Percentiles rank a stretch among this genome's conserved stretches.
phyloP scores from a whole-genome alignment of 2,797 vertebrate species.

The Enteromius argenteus region DNA sequence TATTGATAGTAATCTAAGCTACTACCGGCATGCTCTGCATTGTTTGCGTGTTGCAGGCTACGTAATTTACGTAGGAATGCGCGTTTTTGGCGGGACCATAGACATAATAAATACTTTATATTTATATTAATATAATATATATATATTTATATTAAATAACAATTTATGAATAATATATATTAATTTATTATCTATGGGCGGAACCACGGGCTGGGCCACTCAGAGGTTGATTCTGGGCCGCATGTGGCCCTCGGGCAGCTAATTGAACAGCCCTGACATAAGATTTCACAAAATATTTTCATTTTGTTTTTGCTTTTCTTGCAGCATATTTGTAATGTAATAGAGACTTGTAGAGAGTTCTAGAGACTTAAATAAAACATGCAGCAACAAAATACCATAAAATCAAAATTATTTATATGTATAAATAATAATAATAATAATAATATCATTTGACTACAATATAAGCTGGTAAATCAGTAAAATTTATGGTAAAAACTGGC shows the following conservation, averaged over 20 bases:
- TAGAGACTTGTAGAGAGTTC: not conserved
- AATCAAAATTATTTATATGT: not conserved
- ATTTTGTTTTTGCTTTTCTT: not conserved
- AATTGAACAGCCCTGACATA: too few relatives aligned
- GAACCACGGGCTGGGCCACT: slow-evolving; percentile 5
- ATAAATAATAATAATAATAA: not conserved
- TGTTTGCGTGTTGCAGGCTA: slow-evolving; percentile 7
- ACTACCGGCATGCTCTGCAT: not conserved
- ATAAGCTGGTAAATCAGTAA: too few relatives aligned
- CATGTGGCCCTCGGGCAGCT: not conserved
- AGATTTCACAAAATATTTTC: not conserved
- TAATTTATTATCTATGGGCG: slow-evolving; percentile 4
- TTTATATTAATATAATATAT: not conserved
- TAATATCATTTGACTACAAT: not conserved
- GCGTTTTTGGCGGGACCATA: not conserved
- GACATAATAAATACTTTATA: slow-evolving; percentile 8
- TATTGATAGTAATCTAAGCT: slow-evolving; percentile 18
- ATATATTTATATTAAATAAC: not conserved
- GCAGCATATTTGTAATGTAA: not conserved
- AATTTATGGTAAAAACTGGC: too few relatives aligned
- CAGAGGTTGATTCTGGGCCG: not conserved
- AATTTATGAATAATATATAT: not conserved
- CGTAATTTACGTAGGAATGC: not conserved
- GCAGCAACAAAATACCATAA: not conserved
- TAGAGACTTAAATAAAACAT: not conserved